phyloP scores from a whole-genome alignment of 2,113 vertebrate genomes.

The Phylloscopus trochiloides region DNA sequence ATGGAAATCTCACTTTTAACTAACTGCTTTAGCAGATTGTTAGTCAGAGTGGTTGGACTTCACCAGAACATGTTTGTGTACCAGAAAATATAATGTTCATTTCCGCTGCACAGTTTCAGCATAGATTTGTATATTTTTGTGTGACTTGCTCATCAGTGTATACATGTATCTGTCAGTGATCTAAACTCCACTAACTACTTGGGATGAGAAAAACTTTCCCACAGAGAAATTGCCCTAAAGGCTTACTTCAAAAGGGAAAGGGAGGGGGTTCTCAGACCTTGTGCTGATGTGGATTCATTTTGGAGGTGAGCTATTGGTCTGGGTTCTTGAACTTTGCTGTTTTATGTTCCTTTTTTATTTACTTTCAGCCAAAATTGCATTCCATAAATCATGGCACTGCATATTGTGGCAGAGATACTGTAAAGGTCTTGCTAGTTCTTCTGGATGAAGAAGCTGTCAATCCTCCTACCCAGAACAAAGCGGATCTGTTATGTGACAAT shows the following conservation, averaged over 20 bases:
- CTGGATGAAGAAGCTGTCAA: conserved; percentile 86
- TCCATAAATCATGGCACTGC: conserved; percentile 89
- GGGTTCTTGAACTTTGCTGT: not conserved
- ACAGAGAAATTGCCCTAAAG: not conserved
- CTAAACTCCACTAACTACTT: not conserved
- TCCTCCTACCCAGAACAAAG: conserved; percentile 82
- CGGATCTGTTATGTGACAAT: conserved; percentile 80
- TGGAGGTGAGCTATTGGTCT: not conserved
- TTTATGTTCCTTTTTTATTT: conserved; percentile 5
- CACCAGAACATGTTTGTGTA: not conserved
- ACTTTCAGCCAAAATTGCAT: conserved; percentile 83
- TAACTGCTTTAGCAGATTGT: not conserved
- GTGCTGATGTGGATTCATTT: not conserved
- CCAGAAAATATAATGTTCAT: not conserved
- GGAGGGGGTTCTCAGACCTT: not conserved
- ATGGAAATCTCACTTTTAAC: not conserved
- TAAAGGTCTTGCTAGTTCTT: conserved; percentile 84
- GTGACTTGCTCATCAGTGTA: not conserved
- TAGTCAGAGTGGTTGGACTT: not conserved
- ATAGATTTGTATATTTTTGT: not conserved
- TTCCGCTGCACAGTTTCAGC: not conserved
- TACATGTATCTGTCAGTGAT: not conserved
- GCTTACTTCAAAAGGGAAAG: not conserved
- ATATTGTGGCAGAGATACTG: conserved; percentile 85
- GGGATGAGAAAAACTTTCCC: not conserved